Percentiles rank a stretch among this genome's conserved stretches.
Conservation (phyloP, 2,797 vertebrate genomes). For the Crocidura indochinensis region DNA sequence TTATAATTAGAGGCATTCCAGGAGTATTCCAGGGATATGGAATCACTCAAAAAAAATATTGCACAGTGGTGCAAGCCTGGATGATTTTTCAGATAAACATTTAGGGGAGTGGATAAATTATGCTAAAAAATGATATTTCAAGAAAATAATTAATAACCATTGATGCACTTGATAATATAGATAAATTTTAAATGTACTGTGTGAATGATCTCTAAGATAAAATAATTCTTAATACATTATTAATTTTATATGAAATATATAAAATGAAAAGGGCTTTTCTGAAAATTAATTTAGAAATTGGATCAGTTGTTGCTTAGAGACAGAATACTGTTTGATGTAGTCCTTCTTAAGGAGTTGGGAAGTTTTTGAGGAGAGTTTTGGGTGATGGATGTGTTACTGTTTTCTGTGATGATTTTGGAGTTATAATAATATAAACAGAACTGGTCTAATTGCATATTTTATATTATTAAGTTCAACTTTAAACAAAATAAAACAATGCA, state of each 20-base stretch:
- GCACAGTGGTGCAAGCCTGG: no score
- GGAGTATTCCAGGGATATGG: no score
- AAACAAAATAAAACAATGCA: neutral
- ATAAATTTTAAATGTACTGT: constrained; percentile 5
- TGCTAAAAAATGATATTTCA: neutral
- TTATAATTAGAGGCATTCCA: no score
- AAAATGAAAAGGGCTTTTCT: constrained; percentile 18
- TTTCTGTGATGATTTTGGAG: neutral
- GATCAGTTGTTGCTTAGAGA: constrained; percentile 3
- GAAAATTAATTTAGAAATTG: neutral
- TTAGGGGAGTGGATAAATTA: no score
- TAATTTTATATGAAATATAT: constrained; percentile 25
- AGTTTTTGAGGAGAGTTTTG: neutral
- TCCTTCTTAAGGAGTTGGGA: neutral
- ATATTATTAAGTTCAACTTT: neutral
- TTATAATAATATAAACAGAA: neutral
- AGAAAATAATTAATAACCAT: neutral
- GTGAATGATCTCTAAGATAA: neutral
- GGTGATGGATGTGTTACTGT: neutral
- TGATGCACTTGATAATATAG: neutral
- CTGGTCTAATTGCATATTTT: constrained; percentile 11
- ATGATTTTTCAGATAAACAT: no score
- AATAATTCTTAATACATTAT: neutral
- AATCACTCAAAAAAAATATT: no score
- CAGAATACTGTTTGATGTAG: neutral